Conservation (phyloP, 2,888 invertebrate genomes). For the Calliscelio sp. region DNA sequence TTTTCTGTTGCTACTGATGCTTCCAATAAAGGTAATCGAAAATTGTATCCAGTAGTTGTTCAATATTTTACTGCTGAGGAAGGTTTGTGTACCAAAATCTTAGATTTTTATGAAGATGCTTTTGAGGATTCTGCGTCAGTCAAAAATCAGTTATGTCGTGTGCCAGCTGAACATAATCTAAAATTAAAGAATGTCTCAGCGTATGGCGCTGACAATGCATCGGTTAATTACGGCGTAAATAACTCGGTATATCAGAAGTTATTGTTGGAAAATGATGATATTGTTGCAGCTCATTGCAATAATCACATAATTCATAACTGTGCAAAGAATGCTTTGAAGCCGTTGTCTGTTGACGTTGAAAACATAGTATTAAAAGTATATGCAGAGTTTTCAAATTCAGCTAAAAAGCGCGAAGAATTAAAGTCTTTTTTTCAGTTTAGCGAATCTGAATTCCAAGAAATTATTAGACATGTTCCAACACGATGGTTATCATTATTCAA, state of each 20-base stretch:
- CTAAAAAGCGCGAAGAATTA: neutral
- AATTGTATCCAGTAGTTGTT: slow-evolving; percentile 8
- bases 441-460: neutral
- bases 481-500: no score
- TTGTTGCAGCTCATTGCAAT: slow-evolving; percentile 17
- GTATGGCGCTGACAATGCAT: slow-evolving; percentile 7
- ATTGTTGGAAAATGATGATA: slow-evolving; percentile 9
- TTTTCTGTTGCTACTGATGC: slow-evolving; percentile 3
- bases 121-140: slow-evolving; percentile 8
- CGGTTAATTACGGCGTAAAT: neutral
- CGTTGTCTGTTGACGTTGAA: slow-evolving; percentile 1
- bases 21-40: slow-evolving; percentile 7
- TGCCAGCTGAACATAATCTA: neutral
- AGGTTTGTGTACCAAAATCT: neutral
- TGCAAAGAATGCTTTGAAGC: slow-evolving; percentile 4
- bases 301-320: slow-evolving; percentile 28
- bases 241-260: neutral
- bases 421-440: neutral
- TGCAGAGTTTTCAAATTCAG: slow-evolving; percentile 24
- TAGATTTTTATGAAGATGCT: slow-evolving; percentile 10
- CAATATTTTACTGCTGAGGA: slow-evolving; percentile 15
- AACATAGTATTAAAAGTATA: slow-evolving; percentile 24
- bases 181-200: slow-evolving; percentile 4
- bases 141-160: slow-evolving; percentile 4
- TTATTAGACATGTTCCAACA: slow-evolving; percentile 2